Evolutionary conservation across 2,113 vertebrate genomes (phyloP).

Genomic region (Arenaria interpres): DNA sequence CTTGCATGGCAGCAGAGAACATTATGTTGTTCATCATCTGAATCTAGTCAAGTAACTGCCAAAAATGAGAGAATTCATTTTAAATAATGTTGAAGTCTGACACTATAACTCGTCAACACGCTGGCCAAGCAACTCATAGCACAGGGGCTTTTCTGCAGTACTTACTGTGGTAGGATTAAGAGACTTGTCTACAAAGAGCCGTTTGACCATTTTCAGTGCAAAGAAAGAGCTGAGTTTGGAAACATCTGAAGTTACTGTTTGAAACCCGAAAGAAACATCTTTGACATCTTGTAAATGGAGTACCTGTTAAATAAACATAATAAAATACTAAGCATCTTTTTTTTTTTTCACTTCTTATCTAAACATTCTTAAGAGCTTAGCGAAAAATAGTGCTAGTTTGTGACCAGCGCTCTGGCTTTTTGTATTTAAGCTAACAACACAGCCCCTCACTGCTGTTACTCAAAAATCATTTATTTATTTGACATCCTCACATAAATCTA

Average conservation of each 20-base stretch:
- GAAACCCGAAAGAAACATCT: slow-evolving; percentile 81
- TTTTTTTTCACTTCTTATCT: not conserved
- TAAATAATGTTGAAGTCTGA: not conserved
- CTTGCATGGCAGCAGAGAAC: not conserved
- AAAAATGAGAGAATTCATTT: not conserved
- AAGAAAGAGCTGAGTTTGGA: slow-evolving; percentile 80
- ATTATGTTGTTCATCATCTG: not conserved
- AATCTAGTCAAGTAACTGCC: not conserved
- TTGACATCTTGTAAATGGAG: slow-evolving; percentile 82
- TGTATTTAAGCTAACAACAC: not conserved
- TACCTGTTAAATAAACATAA: slow-evolving; percentile 67
- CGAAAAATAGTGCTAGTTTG: not conserved
- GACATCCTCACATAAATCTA: not conserved
- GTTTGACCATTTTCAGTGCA: slow-evolving; percentile 78
- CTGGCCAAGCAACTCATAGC: not conserved
- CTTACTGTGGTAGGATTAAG: slow-evolving; percentile 76
- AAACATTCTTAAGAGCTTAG: not conserved
- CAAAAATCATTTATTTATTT: not conserved
- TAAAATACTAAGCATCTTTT: not conserved
- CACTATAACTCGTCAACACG: not conserved
- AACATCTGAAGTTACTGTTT: slow-evolving; percentile 78
- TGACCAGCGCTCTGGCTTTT: not conserved
- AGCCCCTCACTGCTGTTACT: not conserved
- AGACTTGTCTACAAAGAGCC: slow-evolving; percentile 78
- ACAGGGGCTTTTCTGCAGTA: not conserved